Evolutionary conservation across 2,113 vertebrate genomes (phyloP).

Genomic region (Brienomyrus brachyistius): DNA sequence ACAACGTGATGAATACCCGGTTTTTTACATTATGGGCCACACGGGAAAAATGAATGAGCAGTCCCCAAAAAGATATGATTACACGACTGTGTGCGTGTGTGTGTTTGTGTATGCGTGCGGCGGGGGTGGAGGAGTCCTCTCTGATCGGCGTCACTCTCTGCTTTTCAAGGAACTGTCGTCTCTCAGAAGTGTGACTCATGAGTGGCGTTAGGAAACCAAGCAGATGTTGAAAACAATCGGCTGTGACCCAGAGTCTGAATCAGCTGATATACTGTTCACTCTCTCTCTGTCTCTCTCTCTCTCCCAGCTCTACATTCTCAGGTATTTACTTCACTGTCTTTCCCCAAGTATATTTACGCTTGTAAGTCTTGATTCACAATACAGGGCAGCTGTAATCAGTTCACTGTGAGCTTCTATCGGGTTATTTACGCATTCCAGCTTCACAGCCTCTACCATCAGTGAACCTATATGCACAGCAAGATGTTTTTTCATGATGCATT

Average conservation of each 20-base stretch:
- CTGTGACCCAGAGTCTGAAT: constrained; percentile 22
- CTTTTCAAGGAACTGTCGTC: constrained; percentile 50
- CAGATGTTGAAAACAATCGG: constrained; percentile 40
- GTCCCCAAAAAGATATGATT: neutral
- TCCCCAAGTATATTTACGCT: neutral
- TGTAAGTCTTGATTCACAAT: neutral
- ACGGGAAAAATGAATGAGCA: too few species aligned
- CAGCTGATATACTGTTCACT: neutral
- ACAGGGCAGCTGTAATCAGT: neutral
- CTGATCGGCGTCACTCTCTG: constrained; percentile 39
- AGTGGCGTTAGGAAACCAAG: constrained; percentile 55
- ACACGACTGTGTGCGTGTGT: neutral
- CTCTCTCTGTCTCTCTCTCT: neutral
- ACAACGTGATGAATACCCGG: too few species aligned
- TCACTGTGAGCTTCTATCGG: neutral
- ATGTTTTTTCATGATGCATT: neutral
- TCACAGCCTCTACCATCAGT: neutral
- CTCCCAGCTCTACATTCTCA: neutral
- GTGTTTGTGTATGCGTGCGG: neutral
- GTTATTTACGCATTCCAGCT: neutral
- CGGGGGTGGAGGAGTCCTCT: neutral
- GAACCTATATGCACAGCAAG: neutral
- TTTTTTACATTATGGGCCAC: too few species aligned
- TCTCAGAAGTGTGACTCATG: constrained; percentile 61
- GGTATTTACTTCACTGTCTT: neutral